Evolutionary conservation across 2,888 invertebrate genomes (phyloP).

Genomic region (Bugula neritina): DNA sequence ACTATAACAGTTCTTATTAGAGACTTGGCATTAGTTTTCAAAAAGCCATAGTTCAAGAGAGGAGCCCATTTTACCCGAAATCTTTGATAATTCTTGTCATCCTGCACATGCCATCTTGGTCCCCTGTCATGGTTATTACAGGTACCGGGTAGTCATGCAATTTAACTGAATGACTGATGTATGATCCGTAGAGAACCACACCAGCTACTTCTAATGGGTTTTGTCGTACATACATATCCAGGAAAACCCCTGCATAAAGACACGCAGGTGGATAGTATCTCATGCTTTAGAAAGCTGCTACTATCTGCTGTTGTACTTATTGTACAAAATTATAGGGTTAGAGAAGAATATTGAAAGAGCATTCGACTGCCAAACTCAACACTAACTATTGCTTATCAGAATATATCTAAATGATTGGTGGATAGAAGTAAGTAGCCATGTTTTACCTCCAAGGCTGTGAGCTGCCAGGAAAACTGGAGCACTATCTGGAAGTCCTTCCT

Average conservation of each 20-base stretch:
- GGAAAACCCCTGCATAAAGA: constrained; percentile 34
- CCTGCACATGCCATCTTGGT: constrained; percentile 39
- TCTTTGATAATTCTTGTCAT: constrained; percentile 37
- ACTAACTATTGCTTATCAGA: no score
- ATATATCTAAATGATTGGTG: no score
- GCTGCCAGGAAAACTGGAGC: constrained; percentile 37
- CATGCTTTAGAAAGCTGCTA: no score
- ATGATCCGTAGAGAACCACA: constrained; percentile 37
- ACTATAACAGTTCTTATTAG: no score
- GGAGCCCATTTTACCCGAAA: constrained; percentile 32
- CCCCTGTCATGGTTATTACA: constrained; percentile 39
- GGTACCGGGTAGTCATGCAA: constrained; percentile 37
- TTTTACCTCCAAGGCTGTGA: constrained; percentile 40
- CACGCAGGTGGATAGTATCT: no score
- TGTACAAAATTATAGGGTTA: no score
- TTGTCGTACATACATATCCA: constrained; percentile 32
- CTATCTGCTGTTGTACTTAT: no score
- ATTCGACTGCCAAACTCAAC: no score
- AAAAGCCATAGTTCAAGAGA: no score
- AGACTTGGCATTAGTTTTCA: no score
- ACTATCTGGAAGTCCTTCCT: constrained; percentile 34
- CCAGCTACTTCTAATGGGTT: constrained; percentile 33
- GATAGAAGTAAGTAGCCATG: no score
- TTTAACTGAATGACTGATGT: constrained; percentile 33
- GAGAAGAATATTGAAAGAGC: no score